phyloP scores from a whole-genome alignment of 2,888 invertebrate genomes.

The Aromia moschata region DNA sequence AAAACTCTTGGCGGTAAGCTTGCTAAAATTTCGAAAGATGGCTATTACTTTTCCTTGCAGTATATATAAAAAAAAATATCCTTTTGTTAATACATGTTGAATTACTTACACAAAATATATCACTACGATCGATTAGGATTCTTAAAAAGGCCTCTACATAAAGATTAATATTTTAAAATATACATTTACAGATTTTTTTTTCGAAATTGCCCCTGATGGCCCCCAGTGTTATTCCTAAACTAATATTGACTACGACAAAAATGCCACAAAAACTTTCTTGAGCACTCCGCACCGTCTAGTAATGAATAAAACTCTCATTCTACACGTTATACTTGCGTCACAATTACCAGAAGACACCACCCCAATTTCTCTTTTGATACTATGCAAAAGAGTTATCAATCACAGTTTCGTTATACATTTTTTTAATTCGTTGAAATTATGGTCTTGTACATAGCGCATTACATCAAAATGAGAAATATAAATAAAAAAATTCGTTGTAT shows the following conservation, averaged over 20 bases:
- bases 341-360: too few relatives aligned
- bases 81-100: slow-evolving; percentile 18
- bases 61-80: too few relatives aligned
- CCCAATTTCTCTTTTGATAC: too few relatives aligned
- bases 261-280: slow-evolving; percentile 26
- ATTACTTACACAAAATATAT: slow-evolving; percentile 27
- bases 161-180: slow-evolving; percentile 34
- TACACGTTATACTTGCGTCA: neutral
- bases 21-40: too few relatives aligned
- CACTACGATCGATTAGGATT: slow-evolving; percentile 26
- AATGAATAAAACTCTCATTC: neutral
- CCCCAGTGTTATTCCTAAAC: slow-evolving; percentile 28
- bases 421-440: too few relatives aligned
- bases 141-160: slow-evolving; percentile 36
- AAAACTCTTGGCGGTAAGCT: too few relatives aligned
- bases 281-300: neutral
- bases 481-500: too few relatives aligned
- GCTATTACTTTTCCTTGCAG: too few relatives aligned
- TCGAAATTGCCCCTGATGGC: slow-evolving; percentile 38
- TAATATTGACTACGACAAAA: slow-evolving; percentile 17
- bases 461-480: too few relatives aligned
- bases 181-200: slow-evolving; percentile 26
- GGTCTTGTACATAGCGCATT: too few relatives aligned
- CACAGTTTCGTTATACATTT: too few relatives aligned
- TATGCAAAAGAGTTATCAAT: too few relatives aligned